Percentiles rank a stretch among this genome's conserved stretches.
phyloP scores from a whole-genome alignment of 37 sponge, comb jelly and placozoan genomes.

The Cliona cf. orientalis region DNA sequence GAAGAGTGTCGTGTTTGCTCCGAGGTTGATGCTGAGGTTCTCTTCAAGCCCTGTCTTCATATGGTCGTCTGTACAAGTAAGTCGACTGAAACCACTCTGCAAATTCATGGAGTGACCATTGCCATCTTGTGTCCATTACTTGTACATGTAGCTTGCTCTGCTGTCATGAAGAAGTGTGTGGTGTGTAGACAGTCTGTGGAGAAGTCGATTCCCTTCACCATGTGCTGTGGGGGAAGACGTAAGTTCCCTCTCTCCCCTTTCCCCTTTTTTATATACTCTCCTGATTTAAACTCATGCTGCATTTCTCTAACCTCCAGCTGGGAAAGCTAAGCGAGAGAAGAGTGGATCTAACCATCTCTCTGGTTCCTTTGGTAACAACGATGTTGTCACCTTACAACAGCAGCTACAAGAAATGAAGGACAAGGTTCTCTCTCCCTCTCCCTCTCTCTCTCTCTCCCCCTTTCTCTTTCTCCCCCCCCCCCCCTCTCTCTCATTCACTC shows the following conservation, averaged over 20 bases:
- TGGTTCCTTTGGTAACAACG: slow-evolving; percentile 14
- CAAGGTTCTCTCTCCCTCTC: slow-evolving; percentile 51
- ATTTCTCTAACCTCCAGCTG: slow-evolving; percentile 11
- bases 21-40: slow-evolving; percentile 58
- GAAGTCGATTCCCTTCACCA: slow-evolving; percentile 32
- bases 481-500: not conserved
- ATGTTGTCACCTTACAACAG: slow-evolving; percentile 56
- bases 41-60: slow-evolving; percentile 94
- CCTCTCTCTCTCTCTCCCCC: slow-evolving; percentile 6
- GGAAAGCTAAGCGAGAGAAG: slow-evolving; percentile 22
- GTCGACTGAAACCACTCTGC: not conserved
- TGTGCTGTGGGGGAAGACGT: slow-evolving; percentile 71
- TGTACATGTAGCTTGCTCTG: slow-evolving; percentile 53
- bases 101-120: not conserved
- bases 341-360: slow-evolving; percentile 6
- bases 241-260: slow-evolving; percentile 5
- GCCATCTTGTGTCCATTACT: not conserved
- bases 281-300: not conserved
- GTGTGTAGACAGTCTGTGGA: slow-evolving; percentile 57
- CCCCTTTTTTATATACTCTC: no score
- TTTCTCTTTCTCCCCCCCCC: not conserved
- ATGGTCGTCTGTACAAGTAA: slow-evolving; percentile 90
- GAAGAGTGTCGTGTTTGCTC: slow-evolving; percentile 95
- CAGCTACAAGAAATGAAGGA: slow-evolving; percentile 83
- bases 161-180: slow-evolving; percentile 83